These are phyloP conservation scores for Scopus umbretta DNA, from an alignment of 2,113 vertebrate species.

Conservation along the genomic window DNA sequence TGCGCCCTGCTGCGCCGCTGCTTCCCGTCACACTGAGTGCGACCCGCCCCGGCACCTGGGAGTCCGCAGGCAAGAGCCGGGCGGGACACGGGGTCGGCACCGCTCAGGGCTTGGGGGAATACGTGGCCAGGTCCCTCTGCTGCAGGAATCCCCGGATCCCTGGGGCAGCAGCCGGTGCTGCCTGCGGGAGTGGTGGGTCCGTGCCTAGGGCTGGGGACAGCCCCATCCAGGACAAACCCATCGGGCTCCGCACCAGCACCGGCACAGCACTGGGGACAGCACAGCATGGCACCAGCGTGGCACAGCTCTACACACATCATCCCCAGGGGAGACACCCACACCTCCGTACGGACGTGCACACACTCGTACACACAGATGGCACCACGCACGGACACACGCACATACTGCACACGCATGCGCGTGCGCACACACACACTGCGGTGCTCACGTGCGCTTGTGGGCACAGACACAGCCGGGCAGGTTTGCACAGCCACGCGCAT, in stretches of 20 bases:
- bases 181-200: background rate
- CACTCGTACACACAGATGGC: too few species aligned
- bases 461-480: too few species aligned
- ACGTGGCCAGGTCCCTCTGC: rapidly evolving
- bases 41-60: background rate
- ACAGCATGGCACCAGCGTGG: background rate
- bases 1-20: background rate
- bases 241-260: background rate
- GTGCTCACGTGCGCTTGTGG: too few species aligned
- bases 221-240: too few species aligned
- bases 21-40: background rate
- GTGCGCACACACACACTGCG: too few species aligned
- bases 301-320: background rate
- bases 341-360: background rate
- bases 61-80: background rate
- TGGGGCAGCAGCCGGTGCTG: background rate
- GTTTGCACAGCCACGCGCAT: too few species aligned
- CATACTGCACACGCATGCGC: too few species aligned
- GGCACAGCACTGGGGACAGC: too few species aligned
- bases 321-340: too few species aligned
- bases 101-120: background rate
- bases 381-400: too few species aligned
- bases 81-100: rapidly evolving
- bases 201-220: background rate
- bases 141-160: too few species aligned